Conservation (phyloP, 1,140 invertebrate species). For the Phthorimaea operculella region DNA sequence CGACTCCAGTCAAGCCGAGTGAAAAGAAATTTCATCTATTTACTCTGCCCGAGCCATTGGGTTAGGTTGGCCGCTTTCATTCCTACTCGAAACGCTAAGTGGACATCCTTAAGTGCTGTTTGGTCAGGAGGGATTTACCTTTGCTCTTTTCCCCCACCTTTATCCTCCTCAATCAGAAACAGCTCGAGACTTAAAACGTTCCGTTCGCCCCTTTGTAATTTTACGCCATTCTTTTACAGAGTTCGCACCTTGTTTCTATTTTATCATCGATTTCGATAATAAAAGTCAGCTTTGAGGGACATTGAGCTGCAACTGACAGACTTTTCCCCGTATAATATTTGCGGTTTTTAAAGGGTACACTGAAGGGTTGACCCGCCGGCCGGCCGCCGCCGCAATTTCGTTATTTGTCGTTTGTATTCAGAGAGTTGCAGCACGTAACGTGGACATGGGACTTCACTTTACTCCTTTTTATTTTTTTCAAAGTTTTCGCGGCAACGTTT, state of each 20-base stretch:
- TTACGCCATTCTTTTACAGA: constrained; percentile 5
- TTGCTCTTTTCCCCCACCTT: constrained; percentile 47
- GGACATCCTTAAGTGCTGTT: constrained; percentile 58
- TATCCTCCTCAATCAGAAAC: constrained; percentile 49
- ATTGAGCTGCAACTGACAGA: background rate
- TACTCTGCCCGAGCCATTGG: constrained; percentile 36
- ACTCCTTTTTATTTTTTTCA: constrained; percentile 21
- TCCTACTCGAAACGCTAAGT: constrained; percentile 49
- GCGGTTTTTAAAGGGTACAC: constrained; percentile 9
- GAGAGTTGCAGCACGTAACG: constrained; percentile 24
- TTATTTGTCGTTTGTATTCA: constrained; percentile 38
- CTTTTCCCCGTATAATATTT: background rate
- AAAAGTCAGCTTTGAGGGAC: background rate
- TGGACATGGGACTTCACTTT: constrained; percentile 34
- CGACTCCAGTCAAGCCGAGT: constrained; percentile 11
- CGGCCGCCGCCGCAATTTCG: constrained; percentile 17
- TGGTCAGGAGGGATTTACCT: constrained; percentile 59
- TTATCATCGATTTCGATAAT: constrained; percentile 8
- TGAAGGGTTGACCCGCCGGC: constrained; percentile 5
- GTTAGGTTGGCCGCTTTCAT: constrained; percentile 37
- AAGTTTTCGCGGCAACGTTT: constrained; percentile 7
- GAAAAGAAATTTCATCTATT: constrained; percentile 52
- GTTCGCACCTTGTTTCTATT: constrained; percentile 8
- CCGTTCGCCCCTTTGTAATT: constrained; percentile 20
- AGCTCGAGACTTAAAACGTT: constrained; percentile 25